Evolutionary conservation across 1,140 invertebrate species (phyloP).

Genomic region (Lordiphosa collinella): DNA sequence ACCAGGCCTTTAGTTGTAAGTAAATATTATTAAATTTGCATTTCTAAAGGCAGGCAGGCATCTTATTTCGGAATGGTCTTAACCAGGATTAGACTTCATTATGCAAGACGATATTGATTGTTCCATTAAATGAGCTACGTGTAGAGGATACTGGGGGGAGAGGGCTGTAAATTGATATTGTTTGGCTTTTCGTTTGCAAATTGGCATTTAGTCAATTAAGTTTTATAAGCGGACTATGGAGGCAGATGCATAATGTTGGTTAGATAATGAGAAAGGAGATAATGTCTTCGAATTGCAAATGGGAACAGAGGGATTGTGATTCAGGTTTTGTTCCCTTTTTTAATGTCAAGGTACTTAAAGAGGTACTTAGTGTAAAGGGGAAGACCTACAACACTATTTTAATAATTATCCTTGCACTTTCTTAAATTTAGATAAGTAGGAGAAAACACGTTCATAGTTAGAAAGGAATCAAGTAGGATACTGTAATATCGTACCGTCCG

Average conservation of each 20-base stretch:
- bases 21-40: conserved; percentile 71
- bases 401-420: too few species aligned
- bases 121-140: conserved; percentile 67
- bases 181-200: conserved; percentile 53
- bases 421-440: too few species aligned
- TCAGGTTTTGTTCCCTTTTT: not conserved
- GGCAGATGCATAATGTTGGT: conserved; percentile 3
- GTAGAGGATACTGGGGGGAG: conserved; percentile 1
- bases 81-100: conserved; percentile 74
- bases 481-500: too few species aligned
- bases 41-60: conserved; percentile 28
- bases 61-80: conserved; percentile 42
- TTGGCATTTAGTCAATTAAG: conserved; percentile 66
- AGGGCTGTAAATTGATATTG: conserved; percentile 61
- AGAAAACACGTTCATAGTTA: too few species aligned
- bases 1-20: conserved; percentile 51
- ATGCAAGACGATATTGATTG: conserved; percentile 66
- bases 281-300: too few species aligned
- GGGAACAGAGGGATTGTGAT: not conserved
- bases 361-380: too few species aligned
- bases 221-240: conserved; percentile 45
- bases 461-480: too few species aligned
- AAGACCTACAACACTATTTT: too few species aligned
- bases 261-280: conserved; percentile 22
- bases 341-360: not conserved